Evolutionary conservation across 2,113 vertebrate genomes (phyloP), one percentile per base, ranked within the genome.

Genomic region (Paramisgurnus dabryanus): DNA sequence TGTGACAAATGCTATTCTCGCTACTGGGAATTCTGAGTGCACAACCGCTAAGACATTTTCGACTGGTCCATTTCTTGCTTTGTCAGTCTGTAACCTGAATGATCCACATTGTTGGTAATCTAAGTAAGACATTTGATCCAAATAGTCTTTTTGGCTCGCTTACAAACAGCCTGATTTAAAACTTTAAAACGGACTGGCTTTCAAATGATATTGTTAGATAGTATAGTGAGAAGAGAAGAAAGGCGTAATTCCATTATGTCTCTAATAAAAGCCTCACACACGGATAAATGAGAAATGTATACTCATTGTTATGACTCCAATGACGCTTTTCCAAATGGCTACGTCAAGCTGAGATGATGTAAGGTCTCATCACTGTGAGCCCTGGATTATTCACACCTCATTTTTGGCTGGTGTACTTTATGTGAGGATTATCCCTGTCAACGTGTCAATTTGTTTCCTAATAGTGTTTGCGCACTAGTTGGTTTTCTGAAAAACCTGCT

Each of bases 181-280:
- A 41, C 73, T 76, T 64, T 76, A 8, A 50, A 50, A 76, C 39
- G 43, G 13, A 50, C 43, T 39, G 58, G 3, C 12, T 6, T 12
- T 64, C 61, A 39, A 39, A 39, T 39, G 11, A 39, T 4, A 64
- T 9, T 41, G 45, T 64, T 75, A 49, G 58, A 49, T 49, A 34
- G 22, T 22, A 61, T 73, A 13, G 71, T 7, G 57, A 61, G 61
- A 57, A 47, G 57, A 57, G 0, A 76, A 63, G 60, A 63, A 64
- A 64, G 22, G 18, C 43, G 39, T 60, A 64, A 11, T 76, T 64
- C 17, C 7, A 76, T 76, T 76, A 64, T 5, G 7, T 12, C 7
- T 64, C 73, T 50, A 64, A 64, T 15, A 75, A 76, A 64, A 64
- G 60, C 43, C 60, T 64, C 45, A 76, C 18, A 47, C 8, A 75